These are phyloP conservation scores for Polydesmus complanatus DNA, from an alignment of 2,888 invertebrate species.

Conservation along the genomic window DNA sequence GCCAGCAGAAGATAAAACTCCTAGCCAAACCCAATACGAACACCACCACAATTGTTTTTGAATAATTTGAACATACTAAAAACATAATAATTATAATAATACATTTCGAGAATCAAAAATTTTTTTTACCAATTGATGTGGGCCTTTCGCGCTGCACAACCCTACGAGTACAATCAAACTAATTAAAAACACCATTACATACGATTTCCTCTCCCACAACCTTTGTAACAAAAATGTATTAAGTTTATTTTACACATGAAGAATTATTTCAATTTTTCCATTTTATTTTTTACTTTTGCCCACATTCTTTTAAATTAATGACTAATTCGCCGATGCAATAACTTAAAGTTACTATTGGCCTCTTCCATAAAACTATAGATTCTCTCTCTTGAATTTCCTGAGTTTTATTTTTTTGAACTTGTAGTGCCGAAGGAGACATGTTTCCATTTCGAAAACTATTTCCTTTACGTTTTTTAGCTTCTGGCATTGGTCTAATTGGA, in stretches of 20 bases:
- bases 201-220: slow-evolving; percentile 45
- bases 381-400: slow-evolving; percentile 40
- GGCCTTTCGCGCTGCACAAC: slow-evolving; percentile 47
- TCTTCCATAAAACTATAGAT: slow-evolving; percentile 61
- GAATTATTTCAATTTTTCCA: too few species aligned
- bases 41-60: slow-evolving; percentile 47
- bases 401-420: not conserved
- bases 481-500: not conserved
- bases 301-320: slow-evolving; percentile 45
- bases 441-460: not conserved
- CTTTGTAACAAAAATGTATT: slow-evolving; percentile 37
- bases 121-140: slow-evolving; percentile 50
- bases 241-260: not conserved
- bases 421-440: not conserved
- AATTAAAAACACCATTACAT: slow-evolving; percentile 40
- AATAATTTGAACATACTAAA: slow-evolving; percentile 6
- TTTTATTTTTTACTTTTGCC: slow-evolving; percentile 46
- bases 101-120: not conserved
- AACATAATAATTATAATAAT: not conserved
- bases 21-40: slow-evolving; percentile 82
- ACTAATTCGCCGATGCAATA: slow-evolving; percentile 63
- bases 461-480: not conserved
- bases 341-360: slow-evolving; percentile 60
- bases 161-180: slow-evolving; percentile 38
- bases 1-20: slow-evolving; percentile 92